A percentile compares a stretch with the other conserved stretches of the same genome.
Evolutionary conservation across 2,888 invertebrate genomes (phyloP).

Genomic region (Drosophila pseudotakahashii): DNA sequence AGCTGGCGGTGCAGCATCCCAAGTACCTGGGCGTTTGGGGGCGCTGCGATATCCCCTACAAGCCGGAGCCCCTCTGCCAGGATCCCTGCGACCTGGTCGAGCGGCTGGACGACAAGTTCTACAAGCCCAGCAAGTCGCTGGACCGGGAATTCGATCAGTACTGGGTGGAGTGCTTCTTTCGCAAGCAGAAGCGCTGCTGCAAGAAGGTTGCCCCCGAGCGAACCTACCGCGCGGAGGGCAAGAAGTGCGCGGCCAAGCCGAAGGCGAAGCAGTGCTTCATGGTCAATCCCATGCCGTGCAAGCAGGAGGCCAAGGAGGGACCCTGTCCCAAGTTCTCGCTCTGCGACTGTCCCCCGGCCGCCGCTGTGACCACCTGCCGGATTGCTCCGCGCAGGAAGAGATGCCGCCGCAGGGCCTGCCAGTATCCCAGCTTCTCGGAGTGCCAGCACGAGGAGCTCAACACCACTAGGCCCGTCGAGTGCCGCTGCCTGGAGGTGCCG

Average conservation of each 20-base stretch:
- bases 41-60: slow-evolving; percentile 16
- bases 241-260: background rate
- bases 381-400: background rate
- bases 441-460: background rate
- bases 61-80: slow-evolving; percentile 11
- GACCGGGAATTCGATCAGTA: slow-evolving; percentile 27
- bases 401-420: slow-evolving; percentile 25
- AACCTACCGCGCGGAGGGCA: background rate
- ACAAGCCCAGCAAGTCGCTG: slow-evolving; percentile 43
- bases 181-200: slow-evolving; percentile 8
- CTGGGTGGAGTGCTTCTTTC: slow-evolving; percentile 43
- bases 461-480: background rate
- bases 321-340: background rate
- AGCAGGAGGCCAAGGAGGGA: background rate
- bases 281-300: slow-evolving; percentile 17
- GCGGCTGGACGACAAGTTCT: slow-evolving; percentile 38
- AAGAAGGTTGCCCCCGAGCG: slow-evolving; percentile 6
- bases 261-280: background rate
- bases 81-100: slow-evolving; percentile 8
- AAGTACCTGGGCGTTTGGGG: slow-evolving; percentile 23
- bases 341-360: background rate
- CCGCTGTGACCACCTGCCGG: background rate
- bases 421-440: slow-evolving; percentile 60
- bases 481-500: slow-evolving; percentile 7
- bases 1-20: slow-evolving; percentile 20